Conservation (phyloP, 2,888 invertebrate species). For the Heteromyza rotundicornis region DNA sequence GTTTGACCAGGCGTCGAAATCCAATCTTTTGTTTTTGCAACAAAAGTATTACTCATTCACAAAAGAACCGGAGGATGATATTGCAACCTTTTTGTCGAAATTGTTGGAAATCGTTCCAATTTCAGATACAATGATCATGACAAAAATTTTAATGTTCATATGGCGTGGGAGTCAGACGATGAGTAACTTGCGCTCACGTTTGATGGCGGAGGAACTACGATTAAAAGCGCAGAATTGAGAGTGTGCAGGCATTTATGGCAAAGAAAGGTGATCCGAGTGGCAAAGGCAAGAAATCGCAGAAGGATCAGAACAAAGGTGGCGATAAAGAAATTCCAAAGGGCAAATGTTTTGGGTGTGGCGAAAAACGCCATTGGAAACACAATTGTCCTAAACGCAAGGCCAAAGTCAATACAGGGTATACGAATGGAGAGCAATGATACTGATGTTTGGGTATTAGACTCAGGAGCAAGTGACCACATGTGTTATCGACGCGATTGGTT, state of each 20-base stretch:
- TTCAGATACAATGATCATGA: conserved; percentile 34
- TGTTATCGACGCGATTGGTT: conserved; percentile 21
- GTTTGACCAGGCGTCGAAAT: conserved; percentile 45
- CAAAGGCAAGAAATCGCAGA: too few species aligned
- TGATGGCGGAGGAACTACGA: too few species aligned
- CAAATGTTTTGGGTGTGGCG: conserved; percentile 32
- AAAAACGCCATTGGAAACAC: conserved; percentile 32
- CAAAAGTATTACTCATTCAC: conserved; percentile 35
- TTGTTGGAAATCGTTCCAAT: conserved; percentile 23
- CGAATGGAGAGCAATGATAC: background rate
- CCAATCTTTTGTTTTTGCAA: conserved; percentile 47
- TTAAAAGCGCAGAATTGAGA: too few species aligned
- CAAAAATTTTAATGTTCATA: conserved; percentile 31
- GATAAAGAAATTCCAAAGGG: conserved; percentile 10
- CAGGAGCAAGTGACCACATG: conserved; percentile 31
- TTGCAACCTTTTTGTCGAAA: conserved; percentile 29
- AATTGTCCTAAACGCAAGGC: too few species aligned
- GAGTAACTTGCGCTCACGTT: too few species aligned
- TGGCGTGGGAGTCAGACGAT: background rate
- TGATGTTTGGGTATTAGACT: conserved; percentile 29
- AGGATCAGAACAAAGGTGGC: conserved; percentile 1
- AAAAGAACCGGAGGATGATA: conserved; percentile 25
- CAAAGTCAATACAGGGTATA: too few species aligned
- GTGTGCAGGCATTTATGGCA: conserved; percentile 14
- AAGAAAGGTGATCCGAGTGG: background rate